A percentile compares a stretch with the other conserved stretches of the same genome.
These are phyloP conservation scores for Lampris megalopsis DNA, from an alignment of 2,113 vertebrate genomes.

Conservation along the genomic window DNA sequence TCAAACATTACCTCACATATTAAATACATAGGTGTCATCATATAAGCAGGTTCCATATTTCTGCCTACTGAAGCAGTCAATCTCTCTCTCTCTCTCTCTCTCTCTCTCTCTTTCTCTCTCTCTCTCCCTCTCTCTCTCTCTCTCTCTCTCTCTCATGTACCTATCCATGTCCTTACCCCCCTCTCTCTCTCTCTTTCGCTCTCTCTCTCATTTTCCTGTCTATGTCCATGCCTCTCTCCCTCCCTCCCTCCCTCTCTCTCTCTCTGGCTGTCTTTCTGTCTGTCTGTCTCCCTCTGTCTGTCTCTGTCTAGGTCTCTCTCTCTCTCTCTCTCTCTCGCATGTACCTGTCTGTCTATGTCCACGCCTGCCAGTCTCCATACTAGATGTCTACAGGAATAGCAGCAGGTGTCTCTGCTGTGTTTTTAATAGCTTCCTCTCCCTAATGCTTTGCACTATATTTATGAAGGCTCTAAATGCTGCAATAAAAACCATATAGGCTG, in stretches of 20 bases:
- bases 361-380: too few relatives aligned
- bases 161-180: not conserved
- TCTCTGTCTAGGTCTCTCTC: too few relatives aligned
- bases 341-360: conserved; percentile 1
- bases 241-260: too few relatives aligned
- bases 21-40: too few relatives aligned
- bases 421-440: conserved; percentile 39
- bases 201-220: too few relatives aligned
- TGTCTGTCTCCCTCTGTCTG: too few relatives aligned
- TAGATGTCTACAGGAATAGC: conserved; percentile 41
- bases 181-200: too few relatives aligned
- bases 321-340: not conserved
- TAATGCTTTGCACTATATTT: conserved; percentile 75
- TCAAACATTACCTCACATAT: too few relatives aligned
- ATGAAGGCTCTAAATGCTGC: conserved; percentile 76
- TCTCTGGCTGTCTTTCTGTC: too few relatives aligned
- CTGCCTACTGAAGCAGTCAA: too few relatives aligned
- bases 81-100: not conserved
- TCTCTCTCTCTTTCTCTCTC: conserved; percentile 9
- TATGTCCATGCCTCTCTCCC: too few relatives aligned
- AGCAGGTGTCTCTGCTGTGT: conserved; percentile 55
- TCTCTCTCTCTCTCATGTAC: not conserved
- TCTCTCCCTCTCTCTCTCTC: not conserved
- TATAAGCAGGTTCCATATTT: too few relatives aligned
- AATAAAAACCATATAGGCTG: conserved; percentile 77